phyloP scores from a whole-genome alignment of 92 coral and sea anemone species.

The Umimayanthus kanabou region DNA sequence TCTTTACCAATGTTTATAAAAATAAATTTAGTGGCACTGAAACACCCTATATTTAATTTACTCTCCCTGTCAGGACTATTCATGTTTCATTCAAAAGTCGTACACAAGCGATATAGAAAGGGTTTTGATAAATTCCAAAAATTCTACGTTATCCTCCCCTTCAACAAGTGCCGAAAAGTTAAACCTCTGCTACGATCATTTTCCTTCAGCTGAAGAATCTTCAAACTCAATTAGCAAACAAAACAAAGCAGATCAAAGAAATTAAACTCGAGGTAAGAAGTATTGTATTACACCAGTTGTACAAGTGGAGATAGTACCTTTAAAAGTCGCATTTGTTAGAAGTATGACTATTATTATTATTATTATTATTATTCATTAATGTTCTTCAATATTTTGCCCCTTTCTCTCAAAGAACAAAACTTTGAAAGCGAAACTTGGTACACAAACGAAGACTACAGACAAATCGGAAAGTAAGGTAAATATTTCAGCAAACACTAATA shows the following conservation, averaged over 20 bases:
- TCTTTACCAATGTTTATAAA: background rate
- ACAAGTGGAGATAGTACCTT: background rate
- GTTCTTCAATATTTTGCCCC: background rate
- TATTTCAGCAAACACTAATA: too few species aligned
- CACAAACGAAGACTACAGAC: constrained; percentile 29
- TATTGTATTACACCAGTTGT: background rate
- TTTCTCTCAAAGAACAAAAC: constrained; percentile 21
- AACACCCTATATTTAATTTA: background rate
- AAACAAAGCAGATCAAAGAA: constrained; percentile 88
- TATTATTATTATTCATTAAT: background rate
- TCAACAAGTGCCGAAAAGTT: background rate
- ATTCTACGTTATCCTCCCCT: background rate
- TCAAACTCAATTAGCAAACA: constrained; percentile 81
- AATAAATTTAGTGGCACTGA: background rate
- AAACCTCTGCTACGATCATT: background rate
- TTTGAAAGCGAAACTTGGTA: constrained; percentile 25
- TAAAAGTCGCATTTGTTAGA: too few species aligned
- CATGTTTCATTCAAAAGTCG: background rate
- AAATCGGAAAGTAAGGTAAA: constrained; percentile 29
- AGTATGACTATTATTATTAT: too few species aligned
- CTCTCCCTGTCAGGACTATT: background rate
- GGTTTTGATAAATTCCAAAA: background rate
- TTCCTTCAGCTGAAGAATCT: constrained; percentile 67
- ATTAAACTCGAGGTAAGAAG: constrained; percentile 86
- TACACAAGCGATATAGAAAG: background rate